phyloP scores from a whole-genome alignment of 2,888 invertebrate species.

The Caenorhabditis wallacei region DNA sequence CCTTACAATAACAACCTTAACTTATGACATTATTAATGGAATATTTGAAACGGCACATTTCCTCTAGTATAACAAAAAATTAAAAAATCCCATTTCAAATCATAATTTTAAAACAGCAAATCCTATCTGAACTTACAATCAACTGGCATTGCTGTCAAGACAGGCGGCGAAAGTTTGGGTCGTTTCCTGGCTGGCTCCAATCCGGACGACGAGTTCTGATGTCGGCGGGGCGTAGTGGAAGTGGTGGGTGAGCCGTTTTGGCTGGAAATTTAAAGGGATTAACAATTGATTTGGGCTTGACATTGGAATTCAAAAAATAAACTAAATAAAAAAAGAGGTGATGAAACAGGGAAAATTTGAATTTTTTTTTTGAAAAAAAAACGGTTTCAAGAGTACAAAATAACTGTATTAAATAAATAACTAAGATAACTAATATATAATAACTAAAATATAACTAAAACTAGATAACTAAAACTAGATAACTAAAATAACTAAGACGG shows the following conservation, averaged over 20 bases:
- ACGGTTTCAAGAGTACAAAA: neutral
- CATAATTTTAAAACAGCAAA: neutral
- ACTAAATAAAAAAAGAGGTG: neutral
- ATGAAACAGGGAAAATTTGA: conserved; percentile 12
- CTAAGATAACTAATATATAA: too few relatives aligned
- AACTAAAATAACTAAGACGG: too few relatives aligned
- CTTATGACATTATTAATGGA: too few relatives aligned
- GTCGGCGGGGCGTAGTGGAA: conserved; percentile 30
- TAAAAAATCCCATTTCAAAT: neutral
- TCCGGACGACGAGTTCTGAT: neutral
- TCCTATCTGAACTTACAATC: conserved; percentile 50
- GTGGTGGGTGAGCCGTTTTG: conserved; percentile 45
- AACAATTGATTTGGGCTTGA: neutral
- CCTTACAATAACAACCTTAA: too few relatives aligned
- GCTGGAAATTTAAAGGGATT: conserved; percentile 14
- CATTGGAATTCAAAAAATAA: neutral
- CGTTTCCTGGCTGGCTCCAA: conserved; percentile 50
- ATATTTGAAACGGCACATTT: too few relatives aligned
- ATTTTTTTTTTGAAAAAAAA: neutral
- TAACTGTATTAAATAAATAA: too few relatives aligned
- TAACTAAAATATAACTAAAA: too few relatives aligned
- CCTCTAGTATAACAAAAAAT: too few relatives aligned
- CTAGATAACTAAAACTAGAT: too few relatives aligned
- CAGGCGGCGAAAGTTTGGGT: conserved; percentile 57
- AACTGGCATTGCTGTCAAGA: conserved; percentile 51